Conservation (phyloP, 2,888 invertebrate species). For the Himalopsyche kuldschensis region DNA sequence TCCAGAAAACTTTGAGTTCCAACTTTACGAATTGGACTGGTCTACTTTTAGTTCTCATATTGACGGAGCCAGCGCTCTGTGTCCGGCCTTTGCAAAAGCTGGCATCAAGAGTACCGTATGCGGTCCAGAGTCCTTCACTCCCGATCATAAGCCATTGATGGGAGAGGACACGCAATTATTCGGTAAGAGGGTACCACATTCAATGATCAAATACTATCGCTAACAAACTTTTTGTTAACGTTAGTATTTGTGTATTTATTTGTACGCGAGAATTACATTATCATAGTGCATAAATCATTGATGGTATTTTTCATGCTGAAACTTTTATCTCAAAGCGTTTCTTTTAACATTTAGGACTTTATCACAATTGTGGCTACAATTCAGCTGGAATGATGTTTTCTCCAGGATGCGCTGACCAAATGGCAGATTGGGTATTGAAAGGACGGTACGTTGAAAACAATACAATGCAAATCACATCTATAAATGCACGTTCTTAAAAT, state of each 20-base stretch:
- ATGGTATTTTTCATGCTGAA: neutral
- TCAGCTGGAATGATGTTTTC: conserved; percentile 92
- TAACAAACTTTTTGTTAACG: too few relatives aligned
- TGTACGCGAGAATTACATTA: too few relatives aligned
- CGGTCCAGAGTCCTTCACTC: conserved; percentile 90
- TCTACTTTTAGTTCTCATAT: conserved; percentile 79
- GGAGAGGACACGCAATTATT: conserved; percentile 72
- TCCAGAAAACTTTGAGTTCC: conserved; percentile 77
- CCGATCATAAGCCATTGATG: conserved; percentile 85
- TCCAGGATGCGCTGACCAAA: conserved; percentile 82
- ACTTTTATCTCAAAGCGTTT: neutral
- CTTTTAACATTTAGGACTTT: conserved; percentile 62
- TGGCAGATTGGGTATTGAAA: conserved; percentile 81
- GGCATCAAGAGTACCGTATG: conserved; percentile 87
- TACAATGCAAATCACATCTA: too few relatives aligned
- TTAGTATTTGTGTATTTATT: too few relatives aligned
- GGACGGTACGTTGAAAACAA: conserved; percentile 67
- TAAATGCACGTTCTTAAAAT: too few relatives aligned
- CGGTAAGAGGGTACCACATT: conserved; percentile 47
- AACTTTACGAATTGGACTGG: conserved; percentile 86
- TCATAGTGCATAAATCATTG: neutral
- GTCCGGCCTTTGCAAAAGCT: conserved; percentile 71
- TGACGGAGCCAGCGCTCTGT: conserved; percentile 69
- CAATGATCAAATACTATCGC: too few relatives aligned
- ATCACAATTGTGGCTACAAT: conserved; percentile 86